Percentiles rank a stretch among this genome's conserved stretches.
Conservation (phyloP, 2,797 vertebrate genomes). For the Catharus ustulatus region DNA sequence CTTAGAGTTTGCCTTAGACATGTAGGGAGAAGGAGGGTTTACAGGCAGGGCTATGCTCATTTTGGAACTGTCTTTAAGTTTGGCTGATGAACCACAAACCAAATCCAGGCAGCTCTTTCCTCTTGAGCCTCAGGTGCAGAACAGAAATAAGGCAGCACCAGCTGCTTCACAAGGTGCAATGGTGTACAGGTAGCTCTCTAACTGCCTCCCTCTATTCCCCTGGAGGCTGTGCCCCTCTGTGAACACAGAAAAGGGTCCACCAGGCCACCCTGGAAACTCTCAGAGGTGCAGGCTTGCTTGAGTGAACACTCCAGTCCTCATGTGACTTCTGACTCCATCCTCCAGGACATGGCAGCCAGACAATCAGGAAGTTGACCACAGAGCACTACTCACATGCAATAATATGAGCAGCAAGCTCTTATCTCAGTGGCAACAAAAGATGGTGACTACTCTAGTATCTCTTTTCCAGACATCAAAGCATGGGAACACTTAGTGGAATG, state of each 20-base stretch:
- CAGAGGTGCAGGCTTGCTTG: neutral
- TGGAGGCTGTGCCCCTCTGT: accelerated
- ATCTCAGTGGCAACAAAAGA: neutral
- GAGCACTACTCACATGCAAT: neutral
- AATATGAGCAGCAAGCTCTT: neutral
- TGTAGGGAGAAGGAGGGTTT: neutral
- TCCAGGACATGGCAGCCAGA: neutral
- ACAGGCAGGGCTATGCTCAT: neutral
- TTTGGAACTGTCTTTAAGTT: neutral
- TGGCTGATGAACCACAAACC: neutral
- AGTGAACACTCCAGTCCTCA: neutral
- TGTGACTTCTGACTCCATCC: neutral
- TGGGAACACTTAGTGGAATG: neutral
- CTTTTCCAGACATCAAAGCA: slow-evolving; percentile 47
- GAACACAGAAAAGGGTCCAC: neutral
- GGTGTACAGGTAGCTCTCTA: neutral
- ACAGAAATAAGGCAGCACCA: neutral
- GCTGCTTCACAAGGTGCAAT: neutral
- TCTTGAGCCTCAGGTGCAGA: neutral
- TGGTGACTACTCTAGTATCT: neutral
- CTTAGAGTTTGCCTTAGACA: neutral
- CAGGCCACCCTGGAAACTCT: neutral
- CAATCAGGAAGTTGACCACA: neutral
- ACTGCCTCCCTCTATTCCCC: neutral
- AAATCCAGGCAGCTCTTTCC: neutral